Conservation (phyloP, 2,113 vertebrate species). For the Rhinogobius similis region DNA sequence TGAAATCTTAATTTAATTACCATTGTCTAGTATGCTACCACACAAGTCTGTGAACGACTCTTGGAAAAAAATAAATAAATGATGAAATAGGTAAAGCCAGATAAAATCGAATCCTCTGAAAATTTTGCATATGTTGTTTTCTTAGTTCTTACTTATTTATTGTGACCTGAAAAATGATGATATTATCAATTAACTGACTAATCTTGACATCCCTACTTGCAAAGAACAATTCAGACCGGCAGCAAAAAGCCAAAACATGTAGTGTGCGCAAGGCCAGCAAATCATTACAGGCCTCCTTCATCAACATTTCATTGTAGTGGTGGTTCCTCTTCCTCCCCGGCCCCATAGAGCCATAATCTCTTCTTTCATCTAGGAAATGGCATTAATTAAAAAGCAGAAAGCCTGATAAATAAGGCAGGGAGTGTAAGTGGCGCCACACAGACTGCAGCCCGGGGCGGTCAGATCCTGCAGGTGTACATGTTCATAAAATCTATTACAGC, state of each 20-base stretch:
- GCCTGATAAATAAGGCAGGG: constrained; percentile 61
- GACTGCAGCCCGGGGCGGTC: constrained; percentile 42
- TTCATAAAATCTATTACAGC: constrained; percentile 40
- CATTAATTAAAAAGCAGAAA: constrained; percentile 73
- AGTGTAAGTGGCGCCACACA: constrained; percentile 39
- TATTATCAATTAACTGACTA: background rate
- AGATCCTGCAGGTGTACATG: constrained; percentile 47
- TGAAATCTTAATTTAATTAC: too few relatives aligned
- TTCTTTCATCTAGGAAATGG: constrained; percentile 71
- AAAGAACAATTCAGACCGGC: constrained; percentile 39
- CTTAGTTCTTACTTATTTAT: background rate
- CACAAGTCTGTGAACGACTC: too few relatives aligned
- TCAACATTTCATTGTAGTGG: constrained; percentile 61
- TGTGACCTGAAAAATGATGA: background rate
- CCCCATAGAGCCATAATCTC: constrained; percentile 62
- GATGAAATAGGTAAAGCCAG: too few relatives aligned
- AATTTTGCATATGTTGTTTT: too few relatives aligned
- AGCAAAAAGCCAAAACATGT: constrained; percentile 38
- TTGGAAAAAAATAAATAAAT: too few relatives aligned
- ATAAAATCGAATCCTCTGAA: too few relatives aligned
- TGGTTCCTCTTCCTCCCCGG: constrained; percentile 59
- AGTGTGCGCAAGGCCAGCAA: constrained; percentile 36
- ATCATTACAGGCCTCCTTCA: constrained; percentile 47
- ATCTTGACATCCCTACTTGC: background rate
- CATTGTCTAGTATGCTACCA: too few relatives aligned